A percentile compares a stretch with the other conserved stretches of the same genome.
These are phyloP conservation scores for Ectemnius lituratus DNA, from an alignment of 2,888 invertebrate species.

Conservation along the genomic window DNA sequence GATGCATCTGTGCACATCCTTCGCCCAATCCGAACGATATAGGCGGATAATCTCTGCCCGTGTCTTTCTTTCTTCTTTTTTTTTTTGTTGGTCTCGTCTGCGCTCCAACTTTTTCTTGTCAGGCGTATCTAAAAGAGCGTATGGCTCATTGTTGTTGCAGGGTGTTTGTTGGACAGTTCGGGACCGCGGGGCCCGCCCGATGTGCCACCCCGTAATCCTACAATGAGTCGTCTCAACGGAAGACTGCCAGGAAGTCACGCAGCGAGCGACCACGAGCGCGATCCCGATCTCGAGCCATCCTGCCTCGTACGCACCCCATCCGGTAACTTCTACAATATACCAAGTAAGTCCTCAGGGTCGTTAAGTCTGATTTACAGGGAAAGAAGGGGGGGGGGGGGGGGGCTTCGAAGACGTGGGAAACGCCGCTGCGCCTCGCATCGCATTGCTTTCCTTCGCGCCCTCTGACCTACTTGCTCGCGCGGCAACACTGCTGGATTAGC, in stretches of 20 bases:
- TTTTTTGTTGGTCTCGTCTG: too few species aligned
- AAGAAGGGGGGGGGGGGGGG: slow-evolving; percentile 13
- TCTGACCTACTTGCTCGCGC: slow-evolving; percentile 1
- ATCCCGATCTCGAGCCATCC: slow-evolving; percentile 93
- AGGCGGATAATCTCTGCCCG: background rate
- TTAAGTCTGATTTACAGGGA: slow-evolving; percentile 39
- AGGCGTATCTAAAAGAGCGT: slow-evolving; percentile 6
- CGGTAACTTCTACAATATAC: slow-evolving; percentile 93
- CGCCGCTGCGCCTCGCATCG: background rate
- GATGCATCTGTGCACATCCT: background rate
- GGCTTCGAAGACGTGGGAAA: slow-evolving; percentile 37
- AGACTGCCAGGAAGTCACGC: slow-evolving; percentile 84
- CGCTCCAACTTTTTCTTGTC: background rate
- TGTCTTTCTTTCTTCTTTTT: background rate
- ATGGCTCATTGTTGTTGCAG: slow-evolving; percentile 79
- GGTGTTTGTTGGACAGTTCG: slow-evolving; percentile 91
- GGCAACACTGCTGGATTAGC: background rate
- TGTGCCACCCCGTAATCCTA: slow-evolving; percentile 94
- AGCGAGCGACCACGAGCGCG: slow-evolving; percentile 77
- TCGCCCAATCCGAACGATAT: background rate
- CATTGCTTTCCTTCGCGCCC: background rate
- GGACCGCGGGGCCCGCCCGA: slow-evolving; percentile 87
- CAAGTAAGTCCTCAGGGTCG: slow-evolving; percentile 80
- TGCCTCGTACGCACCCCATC: slow-evolving; percentile 94
- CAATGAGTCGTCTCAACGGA: slow-evolving; percentile 94